Evolutionary conservation across 1,140 invertebrate genomes (phyloP).

Genomic region (Callitettix versicolor): DNA sequence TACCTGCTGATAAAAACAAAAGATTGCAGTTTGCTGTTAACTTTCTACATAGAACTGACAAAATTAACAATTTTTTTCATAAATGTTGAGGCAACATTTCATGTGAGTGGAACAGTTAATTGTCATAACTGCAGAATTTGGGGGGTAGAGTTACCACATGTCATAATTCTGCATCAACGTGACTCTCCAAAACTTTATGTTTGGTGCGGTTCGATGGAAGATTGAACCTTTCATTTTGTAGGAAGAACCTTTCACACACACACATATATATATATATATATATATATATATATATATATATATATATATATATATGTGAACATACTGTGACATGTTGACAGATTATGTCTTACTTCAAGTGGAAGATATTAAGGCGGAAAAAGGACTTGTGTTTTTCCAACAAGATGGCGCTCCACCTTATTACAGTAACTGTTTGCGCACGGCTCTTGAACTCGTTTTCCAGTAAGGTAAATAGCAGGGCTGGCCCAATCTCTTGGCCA

Average conservation of each 20-base stretch:
- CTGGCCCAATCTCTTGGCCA: background rate
- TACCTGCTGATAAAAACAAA: background rate
- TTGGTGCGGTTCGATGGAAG: too few relatives aligned
- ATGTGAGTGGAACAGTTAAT: background rate
- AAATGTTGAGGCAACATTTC: background rate
- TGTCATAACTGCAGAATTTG: background rate
- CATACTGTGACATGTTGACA: too few relatives aligned
- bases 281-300: too few relatives aligned
- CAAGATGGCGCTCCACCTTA: constrained; percentile 3
- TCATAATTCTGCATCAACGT: too few relatives aligned
- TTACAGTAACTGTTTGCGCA: constrained; percentile 3
- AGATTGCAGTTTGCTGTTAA: background rate
- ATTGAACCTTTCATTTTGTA: too few relatives aligned
- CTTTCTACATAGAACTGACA: background rate
- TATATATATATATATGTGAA: too few relatives aligned
- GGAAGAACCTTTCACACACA: too few relatives aligned
- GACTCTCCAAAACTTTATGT: too few relatives aligned
- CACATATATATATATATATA: too few relatives aligned
- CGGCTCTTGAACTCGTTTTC: constrained; percentile 3
- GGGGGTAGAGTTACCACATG: background rate
- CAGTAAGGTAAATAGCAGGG: constrained; percentile 1
- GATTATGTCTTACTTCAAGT: too few relatives aligned
- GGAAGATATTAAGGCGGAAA: too few relatives aligned
- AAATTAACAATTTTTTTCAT: background rate
- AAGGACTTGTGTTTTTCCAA: too few relatives aligned